Evolutionary conservation across 2,888 invertebrate genomes (phyloP).

Genomic region (Strigamia transsilvanica): DNA sequence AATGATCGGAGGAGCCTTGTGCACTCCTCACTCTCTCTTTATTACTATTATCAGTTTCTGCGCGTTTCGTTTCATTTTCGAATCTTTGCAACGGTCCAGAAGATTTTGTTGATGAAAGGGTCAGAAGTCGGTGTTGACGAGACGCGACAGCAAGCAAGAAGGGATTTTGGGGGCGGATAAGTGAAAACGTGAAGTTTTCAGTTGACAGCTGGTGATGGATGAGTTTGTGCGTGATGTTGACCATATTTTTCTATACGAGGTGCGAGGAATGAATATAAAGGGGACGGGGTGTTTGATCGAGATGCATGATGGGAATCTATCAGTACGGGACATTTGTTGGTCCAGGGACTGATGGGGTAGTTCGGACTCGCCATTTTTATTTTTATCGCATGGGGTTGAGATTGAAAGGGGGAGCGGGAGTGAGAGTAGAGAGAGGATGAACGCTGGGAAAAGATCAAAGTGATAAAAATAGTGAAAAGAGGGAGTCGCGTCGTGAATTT

Average conservation of each 20-base stretch:
- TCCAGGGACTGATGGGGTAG: constrained; percentile 1
- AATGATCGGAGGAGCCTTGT: background rate
- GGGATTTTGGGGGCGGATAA: constrained; percentile 5
- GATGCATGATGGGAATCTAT: background rate
- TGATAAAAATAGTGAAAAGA: constrained; percentile 10
- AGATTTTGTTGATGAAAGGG: background rate
- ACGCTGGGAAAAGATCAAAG: constrained; percentile 22
- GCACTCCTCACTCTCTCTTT: background rate
- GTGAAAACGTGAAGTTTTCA: background rate
- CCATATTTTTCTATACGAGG: background rate
- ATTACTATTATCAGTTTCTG: background rate
- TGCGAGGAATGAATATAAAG: background rate
- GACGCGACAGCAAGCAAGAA: background rate
- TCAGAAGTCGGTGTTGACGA: background rate
- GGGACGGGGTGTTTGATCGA: background rate
- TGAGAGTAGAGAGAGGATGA: background rate
- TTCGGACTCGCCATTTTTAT: background rate
- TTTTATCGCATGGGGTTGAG: constrained; percentile 17
- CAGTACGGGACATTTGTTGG: background rate
- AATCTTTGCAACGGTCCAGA: background rate
- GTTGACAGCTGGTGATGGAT: background rate
- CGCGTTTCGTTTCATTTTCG: constrained; percentile 9
- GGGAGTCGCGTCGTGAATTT: background rate
- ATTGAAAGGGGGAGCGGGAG: constrained; percentile 19
- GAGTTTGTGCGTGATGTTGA: background rate